Base-by-base conservation (phyloP, 1,140 invertebrate genomes). In the Drosophila suzukii region DNA sequence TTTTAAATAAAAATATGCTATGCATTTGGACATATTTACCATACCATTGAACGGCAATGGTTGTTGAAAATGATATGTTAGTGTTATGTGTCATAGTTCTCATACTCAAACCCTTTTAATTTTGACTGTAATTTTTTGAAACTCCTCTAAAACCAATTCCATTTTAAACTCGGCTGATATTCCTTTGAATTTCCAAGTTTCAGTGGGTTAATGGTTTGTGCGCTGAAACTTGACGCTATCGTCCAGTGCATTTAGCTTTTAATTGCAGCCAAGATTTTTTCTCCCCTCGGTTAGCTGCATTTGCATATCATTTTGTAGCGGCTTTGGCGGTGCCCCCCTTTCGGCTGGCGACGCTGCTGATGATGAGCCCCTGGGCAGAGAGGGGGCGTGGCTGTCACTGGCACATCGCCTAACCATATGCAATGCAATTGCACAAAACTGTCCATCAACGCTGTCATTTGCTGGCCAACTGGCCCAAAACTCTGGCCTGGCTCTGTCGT, bases 401-500 rank as follows among this genome's bases (percentile, higher is more conserved):
- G 59, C 82, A 82, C 75, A 72, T 73, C 70, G 83, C 75, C 83
- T 82, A 88, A 88, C 78, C 82, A 88, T 86, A 86, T 86, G 82
- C 80, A 83, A 75, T 84, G 80, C 83, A 88, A 86, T 88, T 88
- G 82, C 83, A 88, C 78, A 82, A 75, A 86, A 88, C 82, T 86
- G 82, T 86, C 82, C 82, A 88, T 86, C 82, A 86, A 79, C 82
- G 79, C 83, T 86, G 82, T 86, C 82, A 86, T 86, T 86, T 86
- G 80, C 82, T 85, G 81, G 82, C 82, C 62, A 54, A 67, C 76
- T 56, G 50, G 81, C 77, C 67, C 66, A 71, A 70, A 57, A 63
- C 67, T 71, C 74, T 74, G 58, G 47, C 58, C 38, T 41, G 66
- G 24, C 73, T 57, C 65, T 62, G 65, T 68, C 65, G 65, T 68